phyloP scores from a whole-genome alignment of 1,140 invertebrate genomes.

The Drosophila miranda region DNA sequence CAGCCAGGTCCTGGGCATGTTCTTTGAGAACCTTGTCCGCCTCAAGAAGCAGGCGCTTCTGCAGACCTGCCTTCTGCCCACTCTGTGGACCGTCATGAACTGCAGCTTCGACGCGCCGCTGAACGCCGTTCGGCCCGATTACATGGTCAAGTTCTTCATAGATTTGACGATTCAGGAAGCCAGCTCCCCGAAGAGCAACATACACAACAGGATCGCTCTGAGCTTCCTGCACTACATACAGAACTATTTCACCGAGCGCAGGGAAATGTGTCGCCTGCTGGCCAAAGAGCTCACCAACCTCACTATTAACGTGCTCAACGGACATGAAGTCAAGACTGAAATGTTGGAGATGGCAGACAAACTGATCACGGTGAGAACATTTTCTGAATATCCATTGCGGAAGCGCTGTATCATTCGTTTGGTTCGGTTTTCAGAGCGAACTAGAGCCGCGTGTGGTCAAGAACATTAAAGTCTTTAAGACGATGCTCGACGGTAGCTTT shows the following conservation, averaged over 20 bases:
- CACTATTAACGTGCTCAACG: constrained; percentile 51
- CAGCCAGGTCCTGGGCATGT: constrained; percentile 74
- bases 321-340: constrained; percentile 55
- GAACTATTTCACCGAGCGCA: constrained; percentile 73
- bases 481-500: constrained; percentile 66
- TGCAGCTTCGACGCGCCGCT: constrained; percentile 88
- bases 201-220: constrained; percentile 76
- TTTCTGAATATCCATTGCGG: rapidly evolving
- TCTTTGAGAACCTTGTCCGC: constrained; percentile 69
- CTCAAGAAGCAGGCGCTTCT: constrained; percentile 83
- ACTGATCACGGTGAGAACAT: constrained; percentile 51
- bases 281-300: constrained; percentile 69
- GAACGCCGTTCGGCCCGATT: constrained; percentile 86
- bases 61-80: constrained; percentile 87
- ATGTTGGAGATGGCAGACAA: constrained; percentile 63
- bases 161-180: constrained; percentile 83
- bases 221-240: constrained; percentile 71
- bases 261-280: constrained; percentile 73
- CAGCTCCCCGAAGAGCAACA: constrained; percentile 71
- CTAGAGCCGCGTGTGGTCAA: constrained; percentile 65
- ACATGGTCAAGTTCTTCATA: constrained; percentile 84
- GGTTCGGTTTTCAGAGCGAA: constrained; percentile 52
- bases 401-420: background rate
- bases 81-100: constrained; percentile 86
- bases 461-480: constrained; percentile 64